Base-by-base conservation (phyloP, 2,113 vertebrate genomes). In the Galemys pyrenaicus region DNA sequence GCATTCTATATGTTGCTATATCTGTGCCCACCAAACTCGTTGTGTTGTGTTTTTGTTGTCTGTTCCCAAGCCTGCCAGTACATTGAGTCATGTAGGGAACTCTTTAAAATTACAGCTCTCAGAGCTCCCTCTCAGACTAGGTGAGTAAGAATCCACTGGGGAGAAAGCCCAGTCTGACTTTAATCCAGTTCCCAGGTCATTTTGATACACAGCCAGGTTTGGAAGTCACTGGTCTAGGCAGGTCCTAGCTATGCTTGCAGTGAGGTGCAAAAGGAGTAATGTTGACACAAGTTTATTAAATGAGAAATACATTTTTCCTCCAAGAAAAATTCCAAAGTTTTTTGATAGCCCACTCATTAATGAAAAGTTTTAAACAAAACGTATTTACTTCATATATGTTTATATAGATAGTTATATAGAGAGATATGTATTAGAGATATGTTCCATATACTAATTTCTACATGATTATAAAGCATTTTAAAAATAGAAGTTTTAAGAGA, bases 31-130 rank as follows among this genome's bases (percentile, higher is more conserved):
- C 22, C 73, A 46, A 78, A 51, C 6, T n/a, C n/a, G n/a, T n/a
- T n/a, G n/a, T n/a, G n/a, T n/a, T n/a, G n/a, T n/a, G n/a, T n/a
- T 30, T 80, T 80, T 65, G 62, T 16, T 49, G 15, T n/a, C 64
- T 56, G 19, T 30, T 65, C 44, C 71, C 49, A 81, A 12, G 10
- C 46, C 71, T 54, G 41, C 75, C 1, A 12, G 32, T 54, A 1
- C 67, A 20, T 3, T 74, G n/a, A 73, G 12, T n/a, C 35, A 39
- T 79, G 6, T 73, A 62, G 74, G 39, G 79, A 94, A 32, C 19
- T 37, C 70, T 89, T 92, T 56, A 35, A 94, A 75, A 62, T 74
- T 56, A 64, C 22, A 82, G 56, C 51, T 92, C 44, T 71, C 28
- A 58, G 77, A 77, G 41, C 41, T 70, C 54, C 28, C 9, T 37